A percentile compares a stretch with the other conserved stretches of the same genome.
These are phyloP conservation scores for Lasioglossum figueresi DNA, from an alignment of 2,888 invertebrate species.

Conservation along the genomic window DNA sequence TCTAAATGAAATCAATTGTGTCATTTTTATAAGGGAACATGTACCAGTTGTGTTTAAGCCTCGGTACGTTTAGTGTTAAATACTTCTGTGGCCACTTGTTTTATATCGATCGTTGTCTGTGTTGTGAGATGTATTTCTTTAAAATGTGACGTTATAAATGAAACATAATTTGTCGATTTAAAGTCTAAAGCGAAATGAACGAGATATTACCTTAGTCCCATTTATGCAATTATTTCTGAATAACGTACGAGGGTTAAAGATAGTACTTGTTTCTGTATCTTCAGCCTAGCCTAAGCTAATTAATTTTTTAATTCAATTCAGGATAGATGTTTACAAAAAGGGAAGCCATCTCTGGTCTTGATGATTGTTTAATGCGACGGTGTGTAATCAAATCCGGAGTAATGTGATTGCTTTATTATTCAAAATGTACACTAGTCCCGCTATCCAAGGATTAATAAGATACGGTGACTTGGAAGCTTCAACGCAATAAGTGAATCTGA, in stretches of 20 bases:
- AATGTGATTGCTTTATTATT: conserved; percentile 1
- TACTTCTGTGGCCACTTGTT: background rate
- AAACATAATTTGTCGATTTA: background rate
- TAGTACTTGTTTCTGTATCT: background rate
- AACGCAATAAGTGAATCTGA: background rate
- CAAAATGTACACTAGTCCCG: background rate
- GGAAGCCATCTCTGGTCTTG: background rate
- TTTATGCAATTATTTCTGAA: background rate
- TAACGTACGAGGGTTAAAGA: background rate
- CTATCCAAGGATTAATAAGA: background rate
- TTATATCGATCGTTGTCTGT: no score
- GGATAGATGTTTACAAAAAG: background rate
- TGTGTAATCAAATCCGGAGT: background rate
- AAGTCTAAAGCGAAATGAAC: background rate
- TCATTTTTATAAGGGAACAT: no score
- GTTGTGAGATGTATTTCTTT: no score
- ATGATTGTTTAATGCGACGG: background rate
- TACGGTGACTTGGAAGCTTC: background rate
- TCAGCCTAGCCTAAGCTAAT: background rate
- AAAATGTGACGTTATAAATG: no score
- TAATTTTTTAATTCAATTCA: background rate
- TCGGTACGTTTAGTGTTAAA: no score
- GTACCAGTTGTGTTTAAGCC: no score
- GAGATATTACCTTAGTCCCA: background rate
- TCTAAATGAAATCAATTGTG: no score